Base-by-base conservation (phyloP, 1,140 invertebrate genomes). In the Drosophila punjabiensis region DNA sequence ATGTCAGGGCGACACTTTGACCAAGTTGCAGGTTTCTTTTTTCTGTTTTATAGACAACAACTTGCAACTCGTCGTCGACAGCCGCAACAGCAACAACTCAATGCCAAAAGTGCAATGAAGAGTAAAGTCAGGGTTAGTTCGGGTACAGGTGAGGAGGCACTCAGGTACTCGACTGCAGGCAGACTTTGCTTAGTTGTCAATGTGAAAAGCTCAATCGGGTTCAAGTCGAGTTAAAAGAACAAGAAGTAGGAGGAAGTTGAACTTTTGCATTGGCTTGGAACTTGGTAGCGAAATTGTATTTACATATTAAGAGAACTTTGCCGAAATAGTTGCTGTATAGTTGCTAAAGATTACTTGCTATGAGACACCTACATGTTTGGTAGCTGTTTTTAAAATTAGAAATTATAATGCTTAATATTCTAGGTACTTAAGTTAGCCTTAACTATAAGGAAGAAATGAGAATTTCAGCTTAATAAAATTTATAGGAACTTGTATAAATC, bases 101-200 rank as follows among this genome's bases (percentile, higher is more conserved):
- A 90, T 88, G 85, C 87, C 85, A 88, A 88, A 88, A 89, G 84
- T 88, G 84, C 84, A 89, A 78, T 88, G 84, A 88, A 90, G 86
- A 82, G 84, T 87, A 87, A 87, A 80, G 84, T 80, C 84, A 88
- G 84, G 83, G 83, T 77, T 80, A 88, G 60, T 32, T 11, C 33
- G 67, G 33, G 13, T 5, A 58, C 74, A 68, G 35, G 35, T 39
- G 55, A 58, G 50, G 28, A 18, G 48, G 32, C 45, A 68, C 37
- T 45, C 60, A 55, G 66, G 67, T 66, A 61, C 55, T 58, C 35
- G 14, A 37, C 55, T 39, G 2, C 52, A 81, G 47, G 70, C 45
- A 87, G 80, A 77, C 64, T 85, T 85, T 85, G 53, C 59, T 58
- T 59, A 76, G 50, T 66, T 80, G 78, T 79, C 48, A 30, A 76